A percentile compares a stretch with the other conserved stretches of the same genome.
Evolutionary conservation across 2,888 invertebrate genomes (phyloP).

Genomic region (Ceriagrion tenellum): DNA sequence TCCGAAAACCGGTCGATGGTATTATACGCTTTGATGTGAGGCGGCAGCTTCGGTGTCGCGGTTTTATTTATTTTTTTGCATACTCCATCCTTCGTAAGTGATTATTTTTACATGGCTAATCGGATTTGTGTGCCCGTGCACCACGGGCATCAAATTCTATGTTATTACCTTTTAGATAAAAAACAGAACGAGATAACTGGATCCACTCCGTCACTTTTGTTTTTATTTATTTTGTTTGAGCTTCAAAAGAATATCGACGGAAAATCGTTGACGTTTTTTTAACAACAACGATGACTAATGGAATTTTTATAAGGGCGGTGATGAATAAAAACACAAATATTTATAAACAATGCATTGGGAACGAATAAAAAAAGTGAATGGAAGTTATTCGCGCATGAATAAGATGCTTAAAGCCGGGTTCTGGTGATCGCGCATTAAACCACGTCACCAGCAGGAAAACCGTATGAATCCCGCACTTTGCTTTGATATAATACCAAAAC

Average conservation of each 20-base stretch:
- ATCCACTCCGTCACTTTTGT: neutral
- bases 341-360: neutral
- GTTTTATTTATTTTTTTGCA: neutral
- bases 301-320: neutral
- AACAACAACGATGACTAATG: neutral
- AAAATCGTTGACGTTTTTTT: neutral
- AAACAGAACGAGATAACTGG: neutral
- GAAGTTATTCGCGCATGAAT: neutral
- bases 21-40: neutral
- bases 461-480: neutral
- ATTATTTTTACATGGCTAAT: slow-evolving; percentile 11
- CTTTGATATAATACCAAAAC: neutral
- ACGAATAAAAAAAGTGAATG: neutral
- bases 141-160: neutral
- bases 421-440: neutral
- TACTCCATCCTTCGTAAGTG: neutral
- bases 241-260: neutral
- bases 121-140: neutral
- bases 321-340: neutral
- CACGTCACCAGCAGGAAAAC: neutral
- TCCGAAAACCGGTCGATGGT: neutral
- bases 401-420: neutral
- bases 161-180: slow-evolving; percentile 26
- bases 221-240: neutral
- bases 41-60: neutral